Evolutionary conservation across 2,797 vertebrate genomes (phyloP).

Genomic region (Myotis pilosus): DNA sequence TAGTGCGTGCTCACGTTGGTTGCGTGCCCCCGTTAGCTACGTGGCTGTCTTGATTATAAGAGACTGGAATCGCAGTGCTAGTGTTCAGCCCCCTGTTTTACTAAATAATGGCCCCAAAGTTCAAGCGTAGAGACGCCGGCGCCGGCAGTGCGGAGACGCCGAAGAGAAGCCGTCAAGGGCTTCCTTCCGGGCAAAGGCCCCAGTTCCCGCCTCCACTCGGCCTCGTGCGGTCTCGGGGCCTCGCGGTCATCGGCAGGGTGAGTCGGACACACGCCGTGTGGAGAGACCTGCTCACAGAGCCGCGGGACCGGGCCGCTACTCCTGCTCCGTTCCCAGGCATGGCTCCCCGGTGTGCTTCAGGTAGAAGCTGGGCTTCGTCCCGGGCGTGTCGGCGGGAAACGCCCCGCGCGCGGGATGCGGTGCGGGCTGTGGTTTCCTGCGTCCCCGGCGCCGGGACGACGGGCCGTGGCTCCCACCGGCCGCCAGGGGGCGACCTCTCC

Average conservation of each 20-base stretch:
- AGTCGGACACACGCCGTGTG: neutral
- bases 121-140: no score
- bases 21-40: no score
- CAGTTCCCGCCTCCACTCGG: no score
- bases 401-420: no score
- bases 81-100: neutral
- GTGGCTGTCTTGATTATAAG: neutral
- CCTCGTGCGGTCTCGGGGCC: neutral
- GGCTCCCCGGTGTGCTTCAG: no score
- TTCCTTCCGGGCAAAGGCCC: neutral
- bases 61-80: accelerated
- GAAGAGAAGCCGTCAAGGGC: neutral
- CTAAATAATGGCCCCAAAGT: no score
- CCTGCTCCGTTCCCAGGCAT: no score
- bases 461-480: neutral
- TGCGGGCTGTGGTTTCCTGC: neutral
- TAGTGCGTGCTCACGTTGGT: no score
- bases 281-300: neutral
- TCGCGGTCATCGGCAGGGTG: neutral
- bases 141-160: no score
- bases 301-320: neutral
- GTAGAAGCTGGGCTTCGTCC: no score
- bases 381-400: no score
- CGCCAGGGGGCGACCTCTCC: constrained; percentile 72
- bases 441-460: neutral